Percentiles rank a stretch among this genome's conserved stretches.
Evolutionary conservation across 2,888 invertebrate species (phyloP).

Genomic region (Lasioglossum leucozonium): DNA sequence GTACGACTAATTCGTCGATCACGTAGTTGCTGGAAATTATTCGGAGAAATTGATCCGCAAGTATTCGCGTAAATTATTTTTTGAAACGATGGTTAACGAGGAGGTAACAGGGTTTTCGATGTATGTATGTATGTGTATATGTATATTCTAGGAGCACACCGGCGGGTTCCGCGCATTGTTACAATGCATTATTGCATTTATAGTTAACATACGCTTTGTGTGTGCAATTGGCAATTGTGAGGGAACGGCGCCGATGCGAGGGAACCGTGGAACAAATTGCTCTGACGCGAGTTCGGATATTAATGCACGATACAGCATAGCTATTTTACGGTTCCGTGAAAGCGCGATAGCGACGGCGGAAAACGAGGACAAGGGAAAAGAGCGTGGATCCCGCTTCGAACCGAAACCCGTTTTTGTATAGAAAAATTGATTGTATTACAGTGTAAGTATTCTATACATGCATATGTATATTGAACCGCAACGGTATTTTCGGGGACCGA

Average conservation of each 20-base stretch:
- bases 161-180: neutral
- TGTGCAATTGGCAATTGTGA: slow-evolving; percentile 6
- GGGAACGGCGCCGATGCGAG: slow-evolving; percentile 13
- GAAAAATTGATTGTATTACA: slow-evolving; percentile 35
- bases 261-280: slow-evolving; percentile 26
- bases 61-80: neutral
- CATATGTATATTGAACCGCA: neutral
- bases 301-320: slow-evolving; percentile 15
- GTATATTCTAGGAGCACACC: neutral
- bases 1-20: no score
- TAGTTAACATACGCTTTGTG: slow-evolving; percentile 11
- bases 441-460: neutral
- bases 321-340: slow-evolving; percentile 30
- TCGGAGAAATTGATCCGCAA: neutral
- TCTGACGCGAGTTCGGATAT: slow-evolving; percentile 33
- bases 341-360: neutral
- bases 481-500: neutral
- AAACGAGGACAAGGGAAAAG: neutral
- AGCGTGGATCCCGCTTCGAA: slow-evolving; percentile 21
- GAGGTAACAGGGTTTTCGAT: neutral
- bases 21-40: no score
- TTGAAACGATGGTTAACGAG: neutral
- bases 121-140: no score
- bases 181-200: slow-evolving; percentile 3
- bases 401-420: slow-evolving; percentile 14